phyloP scores from a whole-genome alignment of 53 echinoderm and acorn worm genomes.

The Apostichopus leukothele region DNA sequence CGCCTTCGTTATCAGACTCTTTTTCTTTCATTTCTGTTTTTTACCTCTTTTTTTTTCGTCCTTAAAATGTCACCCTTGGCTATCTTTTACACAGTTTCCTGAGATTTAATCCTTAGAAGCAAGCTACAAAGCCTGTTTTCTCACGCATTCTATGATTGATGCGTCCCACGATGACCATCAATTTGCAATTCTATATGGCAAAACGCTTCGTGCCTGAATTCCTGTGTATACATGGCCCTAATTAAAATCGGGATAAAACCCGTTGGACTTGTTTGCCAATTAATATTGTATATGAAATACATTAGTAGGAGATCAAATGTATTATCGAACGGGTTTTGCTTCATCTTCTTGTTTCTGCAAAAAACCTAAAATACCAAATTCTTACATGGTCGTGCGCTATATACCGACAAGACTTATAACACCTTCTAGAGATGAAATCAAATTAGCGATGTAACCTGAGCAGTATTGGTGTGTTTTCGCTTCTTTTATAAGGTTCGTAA shows the following conservation, averaged over 20 bases:
- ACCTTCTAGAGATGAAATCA: not conserved
- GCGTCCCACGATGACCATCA: slow-evolving; percentile 34
- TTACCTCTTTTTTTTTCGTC: not conserved
- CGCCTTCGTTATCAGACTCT: not conserved
- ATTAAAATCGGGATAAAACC: slow-evolving; percentile 38
- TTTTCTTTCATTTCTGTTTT: not conserved
- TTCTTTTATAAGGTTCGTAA: not conserved
- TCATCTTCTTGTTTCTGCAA: not conserved
- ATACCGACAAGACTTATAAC: not conserved
- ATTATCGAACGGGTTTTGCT: slow-evolving; percentile 17
- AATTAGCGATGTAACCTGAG: not conserved
- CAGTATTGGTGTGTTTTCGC: not conserved
- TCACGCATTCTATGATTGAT: slow-evolving; percentile 36
- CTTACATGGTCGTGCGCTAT: not conserved
- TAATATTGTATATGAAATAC: slow-evolving; percentile 47
- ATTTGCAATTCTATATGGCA: slow-evolving; percentile 17
- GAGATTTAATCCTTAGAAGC: slow-evolving; percentile 8
- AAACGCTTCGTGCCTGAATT: slow-evolving; percentile 16
- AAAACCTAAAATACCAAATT: not conserved
- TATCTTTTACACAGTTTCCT: slow-evolving; percentile 20
- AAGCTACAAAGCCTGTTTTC: slow-evolving; percentile 10
- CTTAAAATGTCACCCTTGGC: slow-evolving; percentile 14
- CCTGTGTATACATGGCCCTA: slow-evolving; percentile 39
- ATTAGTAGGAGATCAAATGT: slow-evolving; percentile 28
- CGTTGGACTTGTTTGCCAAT: slow-evolving; percentile 43